Base-by-base conservation (phyloP, 2,113 vertebrate genomes). In the Nycticorax nycticorax region DNA sequence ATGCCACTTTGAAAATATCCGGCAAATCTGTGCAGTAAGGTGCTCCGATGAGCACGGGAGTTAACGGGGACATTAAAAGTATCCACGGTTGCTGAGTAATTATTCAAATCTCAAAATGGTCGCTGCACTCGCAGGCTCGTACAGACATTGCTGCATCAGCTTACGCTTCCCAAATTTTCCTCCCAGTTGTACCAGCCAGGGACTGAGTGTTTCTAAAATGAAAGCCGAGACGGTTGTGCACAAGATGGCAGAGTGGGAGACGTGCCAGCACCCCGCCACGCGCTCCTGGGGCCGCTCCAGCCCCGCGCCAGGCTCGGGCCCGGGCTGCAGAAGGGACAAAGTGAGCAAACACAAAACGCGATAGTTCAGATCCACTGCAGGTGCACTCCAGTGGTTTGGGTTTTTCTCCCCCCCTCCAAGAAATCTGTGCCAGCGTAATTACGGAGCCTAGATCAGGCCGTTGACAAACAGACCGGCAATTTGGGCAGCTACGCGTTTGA, bases 261-360 rank as follows among this genome's bases (percentile, higher is more conserved):
- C 0, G 41, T 66, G 41, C 62, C 86, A 80, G 52, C 20, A n/a
- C 23, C 75, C 62, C 8, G 1, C 68, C 47, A 23, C 3, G 2
- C 13, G 10, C 68, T n/a, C 30, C 55, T 27, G 41, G 21, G 6
- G 32, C 32, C 2, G 6, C 56, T 37, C 56, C 63, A 71, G 68
- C 50, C 30, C 48, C 9, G 60, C 10, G 10, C 52, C 55, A 20
- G 64, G 14, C 53, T 52, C 12, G 56, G 52, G 24, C 62, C 57
- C 24, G 1, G 39, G 66, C n/a, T 26, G 50, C 7, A 10, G 60
- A 12, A 35, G 3, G 33, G 39, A 69, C 68, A n/a, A 12, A 43
- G 39, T 1, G 19, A 59, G n/a, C 57, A 66, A 59, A 43, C n/a
- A 32, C 1, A 3, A 30, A 32, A 30, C 1, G 1, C 1, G 4